Evolutionary conservation across 2,888 invertebrate genomes (phyloP), one percentile per base, ranked within the genome.

Genomic region (Parnassius smintheus): DNA sequence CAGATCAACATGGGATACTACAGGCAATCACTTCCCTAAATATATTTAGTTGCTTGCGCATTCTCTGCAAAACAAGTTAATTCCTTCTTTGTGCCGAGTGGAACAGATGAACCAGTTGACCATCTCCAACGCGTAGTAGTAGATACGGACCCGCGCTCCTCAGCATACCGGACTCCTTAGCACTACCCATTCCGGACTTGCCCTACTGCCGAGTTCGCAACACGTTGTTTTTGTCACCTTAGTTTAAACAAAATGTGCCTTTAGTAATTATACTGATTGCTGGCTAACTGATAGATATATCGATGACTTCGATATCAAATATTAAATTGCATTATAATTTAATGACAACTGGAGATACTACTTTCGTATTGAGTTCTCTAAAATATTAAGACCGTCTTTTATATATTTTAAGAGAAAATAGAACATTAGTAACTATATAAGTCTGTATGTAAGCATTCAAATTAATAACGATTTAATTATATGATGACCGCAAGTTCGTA

Each of bases 131-230:
- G 52, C n/a, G 51, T 61, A 51, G 54, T 54, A 54, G 54, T 54
- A 54, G 52, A 60, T 53, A 53, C 54, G 54, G 44, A 45, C 56
- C 22, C 59, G 13, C 52, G 52, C 56, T 56, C 56, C 53, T 64
- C 60, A 64, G 60, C 59, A 59, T 64, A 59, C 65, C 50, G 61
- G 41, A 56, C 65, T 59, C 65, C 45, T 60, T 65, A 62, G 55
- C 44, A 9, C 56, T 59, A 11, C 22, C 44, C 58, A 58, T 58
- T 62, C 57, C 58, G 59, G 59, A 64, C 62, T 25, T 65, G 66
- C 13, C 61, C 64, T 60, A 62, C 66, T 64, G 42, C 42, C 55
- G 35, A 48, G n/a, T 57, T 55, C 13, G 18, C 44, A 56, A 57
- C 52, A 62, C 57, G 48, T 60, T 57, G 46, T 42, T 66, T 66